Evolutionary conservation across 1,140 invertebrate species (phyloP).

Genomic region (Tribolium castaneum): DNA sequence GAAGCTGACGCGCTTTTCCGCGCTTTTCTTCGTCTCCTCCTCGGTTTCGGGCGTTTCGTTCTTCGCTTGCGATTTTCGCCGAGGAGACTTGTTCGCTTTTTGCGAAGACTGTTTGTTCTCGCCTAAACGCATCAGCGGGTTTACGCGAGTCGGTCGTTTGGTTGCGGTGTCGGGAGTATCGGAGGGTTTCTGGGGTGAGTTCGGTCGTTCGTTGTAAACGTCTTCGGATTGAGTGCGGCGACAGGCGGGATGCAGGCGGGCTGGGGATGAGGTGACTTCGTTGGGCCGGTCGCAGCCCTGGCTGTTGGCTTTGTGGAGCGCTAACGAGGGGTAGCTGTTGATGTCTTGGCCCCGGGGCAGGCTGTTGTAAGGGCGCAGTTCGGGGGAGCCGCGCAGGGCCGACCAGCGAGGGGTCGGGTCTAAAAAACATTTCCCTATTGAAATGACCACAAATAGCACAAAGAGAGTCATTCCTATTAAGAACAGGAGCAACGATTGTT

Average conservation of each 20-base stretch:
- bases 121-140: conserved; percentile 52
- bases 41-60: background rate
- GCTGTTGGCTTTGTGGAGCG: conserved; percentile 51
- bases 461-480: no score
- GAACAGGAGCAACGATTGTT: no score
- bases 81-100: conserved; percentile 10
- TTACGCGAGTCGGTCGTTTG: conserved; percentile 48
- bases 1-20: conserved; percentile 57
- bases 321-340: conserved; percentile 59
- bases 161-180: conserved; percentile 17
- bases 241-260: conserved; percentile 48
- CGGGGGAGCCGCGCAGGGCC: conserved; percentile 66
- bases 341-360: conserved; percentile 65
- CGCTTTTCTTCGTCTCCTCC: background rate
- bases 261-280: conserved; percentile 16
- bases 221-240: conserved; percentile 57
- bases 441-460: no score
- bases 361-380: conserved; percentile 70
- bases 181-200: background rate
- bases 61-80: conserved; percentile 4
- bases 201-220: conserved; percentile 48
- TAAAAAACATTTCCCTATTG: conserved; percentile 51
- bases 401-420: conserved; percentile 70
- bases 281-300: conserved; percentile 35
- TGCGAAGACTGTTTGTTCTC: conserved; percentile 21